phyloP scores from a whole-genome alignment of 2,113 vertebrate genomes.

The Megaceryle maxima region DNA sequence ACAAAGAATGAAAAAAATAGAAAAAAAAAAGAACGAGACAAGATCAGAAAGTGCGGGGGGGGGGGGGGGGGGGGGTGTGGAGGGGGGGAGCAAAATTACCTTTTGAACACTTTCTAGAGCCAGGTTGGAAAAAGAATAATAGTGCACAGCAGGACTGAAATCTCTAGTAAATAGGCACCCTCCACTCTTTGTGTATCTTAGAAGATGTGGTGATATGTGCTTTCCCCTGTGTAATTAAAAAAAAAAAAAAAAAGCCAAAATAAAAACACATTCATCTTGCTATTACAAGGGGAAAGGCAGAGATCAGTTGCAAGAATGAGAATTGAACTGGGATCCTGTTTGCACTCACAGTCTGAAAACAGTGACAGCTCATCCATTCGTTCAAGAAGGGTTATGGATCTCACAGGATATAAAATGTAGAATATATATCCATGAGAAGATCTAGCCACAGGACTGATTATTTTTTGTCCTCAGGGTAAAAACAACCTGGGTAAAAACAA shows the following conservation, averaged over 20 bases:
- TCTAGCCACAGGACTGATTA: neutral
- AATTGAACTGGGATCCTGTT: neutral
- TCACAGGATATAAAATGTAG: neutral
- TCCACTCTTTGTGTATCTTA: neutral
- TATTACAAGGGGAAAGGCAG: neutral
- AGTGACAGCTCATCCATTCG: neutral
- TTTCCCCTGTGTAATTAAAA: neutral
- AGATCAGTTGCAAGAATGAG: neutral
- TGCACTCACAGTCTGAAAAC: neutral
- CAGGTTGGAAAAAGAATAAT: neutral
- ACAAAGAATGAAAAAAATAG: no score
- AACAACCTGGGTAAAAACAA: neutral
- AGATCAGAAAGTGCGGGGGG: no score
- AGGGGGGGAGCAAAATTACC: neutral
- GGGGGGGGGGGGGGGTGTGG: rapidly evolving
- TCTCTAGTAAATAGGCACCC: neutral
- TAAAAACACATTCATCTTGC: neutral
- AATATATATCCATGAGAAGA: neutral
- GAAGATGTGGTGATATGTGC: neutral
- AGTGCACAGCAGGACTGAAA: neutral
- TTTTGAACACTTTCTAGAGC: neutral
- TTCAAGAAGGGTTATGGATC: neutral
- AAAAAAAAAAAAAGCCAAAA: neutral
- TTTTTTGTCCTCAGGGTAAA: neutral
- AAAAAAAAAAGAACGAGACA: no score